Percentiles rank a stretch among this genome's conserved stretches.
phyloP scores from a whole-genome alignment of 2,888 invertebrate species.

The Polydrusus cervinus region DNA sequence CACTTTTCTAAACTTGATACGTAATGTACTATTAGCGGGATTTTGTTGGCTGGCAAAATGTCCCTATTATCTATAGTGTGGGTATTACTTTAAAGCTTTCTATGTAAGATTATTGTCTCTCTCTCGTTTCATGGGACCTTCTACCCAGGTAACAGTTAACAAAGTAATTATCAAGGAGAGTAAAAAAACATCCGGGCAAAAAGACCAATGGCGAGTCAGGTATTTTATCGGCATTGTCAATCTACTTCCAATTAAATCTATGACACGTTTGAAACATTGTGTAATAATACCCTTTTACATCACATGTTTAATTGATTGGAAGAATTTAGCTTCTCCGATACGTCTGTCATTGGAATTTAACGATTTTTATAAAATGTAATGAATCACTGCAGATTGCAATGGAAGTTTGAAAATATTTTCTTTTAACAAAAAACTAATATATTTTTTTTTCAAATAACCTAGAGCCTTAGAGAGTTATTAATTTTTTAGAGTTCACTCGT shows the following conservation, averaged over 20 bases:
- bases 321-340: constrained; percentile 57
- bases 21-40: too few relatives aligned
- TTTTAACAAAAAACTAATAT: not conserved
- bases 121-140: too few relatives aligned
- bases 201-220: constrained; percentile 64
- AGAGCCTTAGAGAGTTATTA: too few relatives aligned
- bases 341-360: constrained; percentile 20
- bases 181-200: constrained; percentile 39
- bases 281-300: constrained; percentile 67
- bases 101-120: not conserved
- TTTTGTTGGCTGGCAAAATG: too few relatives aligned
- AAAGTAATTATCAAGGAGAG: not conserved
- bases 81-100: too few relatives aligned
- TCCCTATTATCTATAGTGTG: too few relatives aligned
- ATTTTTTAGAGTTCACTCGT: too few relatives aligned
- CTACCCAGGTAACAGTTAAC: too few relatives aligned
- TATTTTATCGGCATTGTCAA: constrained; percentile 65
- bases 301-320: constrained; percentile 63
- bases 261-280: constrained; percentile 68
- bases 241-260: constrained; percentile 67
- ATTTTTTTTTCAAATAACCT: too few relatives aligned
- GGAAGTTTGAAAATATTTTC: not conserved
- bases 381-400: constrained; percentile 26
- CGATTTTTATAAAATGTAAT: constrained; percentile 30
- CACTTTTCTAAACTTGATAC: too few relatives aligned